phyloP scores from a whole-genome alignment of 2,888 invertebrate species.

The Papilio protenor region DNA sequence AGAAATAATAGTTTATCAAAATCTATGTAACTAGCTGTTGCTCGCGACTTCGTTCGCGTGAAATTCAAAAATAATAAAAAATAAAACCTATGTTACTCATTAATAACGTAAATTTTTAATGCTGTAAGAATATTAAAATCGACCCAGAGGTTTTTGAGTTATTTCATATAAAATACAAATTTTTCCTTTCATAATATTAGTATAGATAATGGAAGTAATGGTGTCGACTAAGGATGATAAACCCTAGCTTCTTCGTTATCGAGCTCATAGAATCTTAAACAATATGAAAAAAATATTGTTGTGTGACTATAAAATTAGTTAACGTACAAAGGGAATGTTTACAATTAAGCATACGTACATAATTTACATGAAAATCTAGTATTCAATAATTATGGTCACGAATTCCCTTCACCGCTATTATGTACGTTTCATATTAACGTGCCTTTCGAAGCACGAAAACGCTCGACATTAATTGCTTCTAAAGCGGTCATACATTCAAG shows the following conservation, averaged over 20 bases:
- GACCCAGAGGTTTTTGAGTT: no score
- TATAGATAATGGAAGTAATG: no score
- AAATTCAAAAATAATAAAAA: no score
- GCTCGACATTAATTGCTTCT: conserved; percentile 38
- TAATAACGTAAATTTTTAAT: no score
- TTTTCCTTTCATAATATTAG: no score
- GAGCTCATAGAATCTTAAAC: not conserved
- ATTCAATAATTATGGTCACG: conserved; percentile 22
- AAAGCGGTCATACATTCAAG: conserved; percentile 37
- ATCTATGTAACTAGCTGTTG: no score
- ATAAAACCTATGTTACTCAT: no score
- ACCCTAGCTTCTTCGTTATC: not conserved
- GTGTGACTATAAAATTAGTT: not conserved
- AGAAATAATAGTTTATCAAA: not conserved
- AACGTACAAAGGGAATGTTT: not conserved
- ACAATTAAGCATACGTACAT: not conserved
- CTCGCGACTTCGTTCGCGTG: no score
- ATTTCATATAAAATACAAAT: no score
- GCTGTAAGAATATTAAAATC: no score
- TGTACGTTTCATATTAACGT: conserved; percentile 25
- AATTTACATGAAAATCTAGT: conserved; percentile 12
- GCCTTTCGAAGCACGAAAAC: conserved; percentile 28
- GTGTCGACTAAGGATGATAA: no score
- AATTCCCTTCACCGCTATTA: conserved; percentile 10
- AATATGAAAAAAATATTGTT: not conserved